Evolutionary conservation across 2,113 vertebrate genomes (phyloP).

Genomic region (Siphamia tubifer): DNA sequence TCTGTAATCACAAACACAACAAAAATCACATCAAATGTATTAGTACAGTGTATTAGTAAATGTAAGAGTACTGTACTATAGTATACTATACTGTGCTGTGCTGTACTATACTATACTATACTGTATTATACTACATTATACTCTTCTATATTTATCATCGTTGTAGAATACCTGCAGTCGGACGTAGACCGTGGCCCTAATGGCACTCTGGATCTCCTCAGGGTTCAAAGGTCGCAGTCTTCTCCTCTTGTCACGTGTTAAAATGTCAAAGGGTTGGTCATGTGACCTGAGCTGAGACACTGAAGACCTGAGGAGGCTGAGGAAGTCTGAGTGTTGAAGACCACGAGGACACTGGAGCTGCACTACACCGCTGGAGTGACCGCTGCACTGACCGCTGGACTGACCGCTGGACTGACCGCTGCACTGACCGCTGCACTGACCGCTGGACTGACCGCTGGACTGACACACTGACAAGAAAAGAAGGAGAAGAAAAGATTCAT

Average conservation of each 20-base stretch:
- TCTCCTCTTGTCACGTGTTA: not conserved
- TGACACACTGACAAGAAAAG: no score
- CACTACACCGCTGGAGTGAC: conserved; percentile 7
- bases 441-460: no score
- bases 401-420: no score
- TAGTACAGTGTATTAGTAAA: no score
- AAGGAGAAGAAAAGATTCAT: no score
- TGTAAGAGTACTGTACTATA: not conserved
- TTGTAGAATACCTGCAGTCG: conserved; percentile 34
- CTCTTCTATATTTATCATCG: no score
- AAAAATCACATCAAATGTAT: not conserved
- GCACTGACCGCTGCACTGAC: no score
- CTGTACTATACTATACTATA: no score
- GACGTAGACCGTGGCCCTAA: conserved; percentile 1
- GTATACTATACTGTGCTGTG: no score
- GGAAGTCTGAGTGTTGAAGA: conserved; percentile 21
- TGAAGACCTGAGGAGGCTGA: conserved; percentile 27
- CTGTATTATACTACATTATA: no score
- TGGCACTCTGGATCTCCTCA: conserved; percentile 1
- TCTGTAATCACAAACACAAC: not conserved
- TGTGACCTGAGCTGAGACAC: conserved; percentile 34
- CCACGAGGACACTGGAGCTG: conserved; percentile 33
- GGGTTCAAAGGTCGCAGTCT: conserved; percentile 3
- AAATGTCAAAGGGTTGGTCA: conserved; percentile 15
- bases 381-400: no score